Conservation (phyloP, 92 coral and sea anemone genomes). For the Nematostella vectensis region DNA sequence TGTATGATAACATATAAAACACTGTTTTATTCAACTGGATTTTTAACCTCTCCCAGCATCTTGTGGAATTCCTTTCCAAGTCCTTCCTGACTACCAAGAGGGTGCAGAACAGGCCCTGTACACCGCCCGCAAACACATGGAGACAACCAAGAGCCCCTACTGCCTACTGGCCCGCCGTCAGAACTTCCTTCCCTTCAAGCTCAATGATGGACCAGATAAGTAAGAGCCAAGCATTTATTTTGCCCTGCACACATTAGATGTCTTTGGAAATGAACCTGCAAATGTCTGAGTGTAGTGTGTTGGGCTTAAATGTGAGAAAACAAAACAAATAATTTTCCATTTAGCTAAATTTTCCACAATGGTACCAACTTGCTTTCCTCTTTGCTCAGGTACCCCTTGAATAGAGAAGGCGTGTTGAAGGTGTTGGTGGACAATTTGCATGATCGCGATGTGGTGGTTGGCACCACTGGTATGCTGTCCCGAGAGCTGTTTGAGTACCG, state of each 20-base stretch:
- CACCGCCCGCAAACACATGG: constrained; percentile 96
- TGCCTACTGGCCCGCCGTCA: constrained; percentile 86
- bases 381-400: constrained; percentile 56
- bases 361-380: too few relatives aligned
- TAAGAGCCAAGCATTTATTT: too few relatives aligned
- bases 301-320: too few relatives aligned
- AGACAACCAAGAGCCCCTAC: constrained; percentile 94
- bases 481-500: constrained; percentile 98
- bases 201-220: constrained; percentile 53
- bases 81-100: constrained; percentile 92
- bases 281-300: too few relatives aligned
- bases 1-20: too few relatives aligned
- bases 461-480: constrained; percentile 98
- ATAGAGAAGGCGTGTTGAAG: constrained; percentile 81
- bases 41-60: too few relatives aligned
- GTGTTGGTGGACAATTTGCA: constrained; percentile 65
- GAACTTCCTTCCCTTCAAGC: constrained; percentile 86
- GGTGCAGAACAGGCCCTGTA: constrained; percentile 99
- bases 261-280: too few relatives aligned
- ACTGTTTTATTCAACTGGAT: too few relatives aligned
- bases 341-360: too few relatives aligned
- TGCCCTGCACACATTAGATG: too few relatives aligned
- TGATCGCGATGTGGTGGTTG: constrained; percentile 91
- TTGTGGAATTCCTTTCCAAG: constrained; percentile 97
- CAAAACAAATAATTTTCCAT: too few relatives aligned